These are phyloP conservation scores for Athalia rosae DNA, from an alignment of 2,888 invertebrate genomes.

Conservation along the genomic window DNA sequence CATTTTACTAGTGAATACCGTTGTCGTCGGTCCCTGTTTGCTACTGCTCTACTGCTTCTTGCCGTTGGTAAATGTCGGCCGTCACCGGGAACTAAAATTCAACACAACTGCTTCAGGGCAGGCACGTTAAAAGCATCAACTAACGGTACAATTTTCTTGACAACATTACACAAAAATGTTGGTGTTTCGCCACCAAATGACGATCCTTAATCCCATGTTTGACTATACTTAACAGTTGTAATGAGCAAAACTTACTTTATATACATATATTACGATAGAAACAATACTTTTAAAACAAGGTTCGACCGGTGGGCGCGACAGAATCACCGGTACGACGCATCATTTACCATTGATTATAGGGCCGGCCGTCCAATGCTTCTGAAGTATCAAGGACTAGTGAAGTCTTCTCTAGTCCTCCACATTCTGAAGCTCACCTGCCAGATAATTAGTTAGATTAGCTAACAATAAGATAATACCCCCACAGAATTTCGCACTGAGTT, in stretches of 20 bases:
- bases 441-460: neutral
- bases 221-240: too few relatives aligned
- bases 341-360: conserved; percentile 31
- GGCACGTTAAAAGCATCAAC: conserved; percentile 4
- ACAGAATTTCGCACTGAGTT: too few relatives aligned
- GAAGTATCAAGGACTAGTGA: too few relatives aligned
- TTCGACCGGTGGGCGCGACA: neutral
- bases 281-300: neutral
- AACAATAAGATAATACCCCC: neutral
- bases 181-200: neutral
- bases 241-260: too few relatives aligned
- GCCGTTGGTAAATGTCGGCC: conserved; percentile 13
- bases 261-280: too few relatives aligned
- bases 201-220: neutral
- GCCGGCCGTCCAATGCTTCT: neutral
- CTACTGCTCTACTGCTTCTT: conserved; percentile 3
- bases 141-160: conserved; percentile 39
- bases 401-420: too few relatives aligned
- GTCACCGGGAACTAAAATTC: conserved; percentile 32
- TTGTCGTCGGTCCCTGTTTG: neutral
- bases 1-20: conserved; percentile 67
- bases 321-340: neutral
- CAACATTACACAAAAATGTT: neutral
- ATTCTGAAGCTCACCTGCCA: neutral
- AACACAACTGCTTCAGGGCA: conserved; percentile 32